These are phyloP conservation scores for Heterochromis multidens DNA, from an alignment of 2,113 vertebrate genomes.

Conservation along the genomic window DNA sequence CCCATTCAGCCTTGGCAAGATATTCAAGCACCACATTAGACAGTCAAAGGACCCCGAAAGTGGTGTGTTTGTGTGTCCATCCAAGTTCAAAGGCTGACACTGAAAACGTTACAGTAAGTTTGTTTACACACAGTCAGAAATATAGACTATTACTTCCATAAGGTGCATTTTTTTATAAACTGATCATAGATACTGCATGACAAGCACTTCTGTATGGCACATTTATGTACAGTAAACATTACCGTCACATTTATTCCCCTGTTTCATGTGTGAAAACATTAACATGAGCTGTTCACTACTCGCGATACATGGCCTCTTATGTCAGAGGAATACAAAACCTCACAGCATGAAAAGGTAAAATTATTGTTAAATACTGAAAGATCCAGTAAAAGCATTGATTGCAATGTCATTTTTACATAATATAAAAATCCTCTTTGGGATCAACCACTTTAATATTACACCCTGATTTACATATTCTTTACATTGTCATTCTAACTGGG, in stretches of 20 bases:
- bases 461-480: conserved; percentile 1
- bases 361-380: conserved; percentile 42
- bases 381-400: conserved; percentile 31
- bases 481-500: conserved; percentile 2
- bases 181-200: conserved; percentile 48
- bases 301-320: conserved; percentile 30
- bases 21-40: conserved; percentile 11
- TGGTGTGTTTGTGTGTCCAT: neutral
- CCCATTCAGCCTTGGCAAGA: conserved; percentile 46
- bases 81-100: neutral
- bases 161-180: conserved; percentile 40
- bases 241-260: neutral
- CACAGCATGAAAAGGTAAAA: conserved; percentile 40
- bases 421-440: conserved; percentile 54
- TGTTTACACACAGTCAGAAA: conserved; percentile 38
- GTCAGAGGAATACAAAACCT: conserved; percentile 51
- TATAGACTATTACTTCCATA: conserved; percentile 31
- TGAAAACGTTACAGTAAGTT: conserved; percentile 3
- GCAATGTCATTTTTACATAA: conserved; percentile 21
- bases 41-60: neutral
- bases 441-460: conserved; percentile 8
- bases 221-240: conserved; percentile 66
- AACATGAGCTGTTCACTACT: conserved; percentile 30
- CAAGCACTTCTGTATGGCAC: conserved; percentile 44
- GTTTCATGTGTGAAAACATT: conserved; percentile 2